Evolutionary conservation across 2,797 vertebrate genomes (phyloP), one percentile per base, ranked within the genome.

Genomic region (Neosilurus hyrtlii): DNA sequence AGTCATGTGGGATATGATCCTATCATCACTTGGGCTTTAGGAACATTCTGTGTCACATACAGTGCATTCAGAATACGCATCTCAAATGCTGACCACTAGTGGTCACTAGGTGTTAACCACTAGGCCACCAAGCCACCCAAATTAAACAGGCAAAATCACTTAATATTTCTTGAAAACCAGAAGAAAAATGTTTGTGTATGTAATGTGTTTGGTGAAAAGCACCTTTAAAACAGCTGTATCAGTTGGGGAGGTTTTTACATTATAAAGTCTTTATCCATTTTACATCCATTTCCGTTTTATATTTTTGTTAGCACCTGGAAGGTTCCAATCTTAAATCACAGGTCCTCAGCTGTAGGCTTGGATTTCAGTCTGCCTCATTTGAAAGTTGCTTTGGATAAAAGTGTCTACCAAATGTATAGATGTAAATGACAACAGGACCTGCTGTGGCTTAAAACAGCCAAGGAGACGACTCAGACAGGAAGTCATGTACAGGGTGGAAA

Each of bases 391-490:
- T 54, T 54, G 49, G 26, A 14, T 66, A 66, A 71, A 52, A 20
- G n/a, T 20, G n/a, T 51, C n/a, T 3, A 78, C 5, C 20, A 4
- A 43, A 37, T 9, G 76, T 65, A 52, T 15, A 30, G 61, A 65
- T 52, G 43, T 79, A 79, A 79, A 77, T 77, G n/a, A 62, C 75
- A 51, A 18, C 15, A 73, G 52, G 52, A 73, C 16, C 10, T 16
- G 15, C 57, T 0, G 3, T 61, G 35, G 11, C 35, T 12, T 78
- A 49, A 51, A 51, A 49, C 35, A 24, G 56, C 61, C 81, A 9
- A 51, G 56, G 57, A 2, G 65, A 84, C 86, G 82, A 85, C 82
- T 80, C 63, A 67, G 66, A 83, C 73, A 74, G 75, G 59, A 86
- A 87, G 81, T 76, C 82, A 86, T 80, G 73, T 51, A 37, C 6